Percentiles rank a stretch among this genome's conserved stretches.
These are phyloP conservation scores for Cryptocheilus praepositus DNA, from an alignment of 2,888 invertebrate genomes.

Conservation along the genomic window DNA sequence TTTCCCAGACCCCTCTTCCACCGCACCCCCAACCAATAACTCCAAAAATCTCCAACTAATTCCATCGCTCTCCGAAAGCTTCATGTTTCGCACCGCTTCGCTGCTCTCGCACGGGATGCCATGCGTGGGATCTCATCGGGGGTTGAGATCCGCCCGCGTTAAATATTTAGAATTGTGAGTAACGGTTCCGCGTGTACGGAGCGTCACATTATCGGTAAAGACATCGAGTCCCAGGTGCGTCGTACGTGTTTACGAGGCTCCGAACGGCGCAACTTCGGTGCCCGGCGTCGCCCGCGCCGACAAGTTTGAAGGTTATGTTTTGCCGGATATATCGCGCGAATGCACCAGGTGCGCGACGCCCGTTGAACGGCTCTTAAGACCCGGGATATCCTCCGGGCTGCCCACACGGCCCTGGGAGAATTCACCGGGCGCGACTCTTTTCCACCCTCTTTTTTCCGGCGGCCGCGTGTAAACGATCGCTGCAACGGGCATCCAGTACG, in stretches of 20 bases:
- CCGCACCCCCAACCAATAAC: too few species aligned
- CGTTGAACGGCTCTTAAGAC: slow-evolving; percentile 34
- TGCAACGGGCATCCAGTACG: too few species aligned
- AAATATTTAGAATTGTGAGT: slow-evolving; percentile 63
- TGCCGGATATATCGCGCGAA: slow-evolving; percentile 56
- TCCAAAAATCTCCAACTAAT: slow-evolving; percentile 32
- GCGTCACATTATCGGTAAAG: slow-evolving; percentile 66
- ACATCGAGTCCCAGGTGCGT: slow-evolving; percentile 69
- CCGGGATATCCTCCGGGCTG: slow-evolving; percentile 27
- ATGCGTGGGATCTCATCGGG: neutral
- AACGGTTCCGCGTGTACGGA: slow-evolving; percentile 53
- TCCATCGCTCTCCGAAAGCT: slow-evolving; percentile 36
- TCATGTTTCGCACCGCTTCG: neutral
- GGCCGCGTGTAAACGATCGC: slow-evolving; percentile 1
- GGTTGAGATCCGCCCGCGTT: slow-evolving; percentile 34
- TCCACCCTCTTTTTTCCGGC: neutral
- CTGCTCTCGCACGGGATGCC: too few species aligned
- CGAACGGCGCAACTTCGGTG: slow-evolving; percentile 58
- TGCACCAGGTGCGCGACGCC: slow-evolving; percentile 56
- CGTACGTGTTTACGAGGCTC: slow-evolving; percentile 70
- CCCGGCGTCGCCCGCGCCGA: slow-evolving; percentile 41
- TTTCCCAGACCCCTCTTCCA: too few species aligned
- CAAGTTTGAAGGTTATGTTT: slow-evolving; percentile 65
- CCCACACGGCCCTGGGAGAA: slow-evolving; percentile 17
- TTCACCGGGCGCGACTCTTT: slow-evolving; percentile 5